A percentile compares a stretch with the other conserved stretches of the same genome.
These are phyloP conservation scores for Wasmannia auropunctata DNA, from an alignment of 1,140 invertebrate species.

Conservation along the genomic window DNA sequence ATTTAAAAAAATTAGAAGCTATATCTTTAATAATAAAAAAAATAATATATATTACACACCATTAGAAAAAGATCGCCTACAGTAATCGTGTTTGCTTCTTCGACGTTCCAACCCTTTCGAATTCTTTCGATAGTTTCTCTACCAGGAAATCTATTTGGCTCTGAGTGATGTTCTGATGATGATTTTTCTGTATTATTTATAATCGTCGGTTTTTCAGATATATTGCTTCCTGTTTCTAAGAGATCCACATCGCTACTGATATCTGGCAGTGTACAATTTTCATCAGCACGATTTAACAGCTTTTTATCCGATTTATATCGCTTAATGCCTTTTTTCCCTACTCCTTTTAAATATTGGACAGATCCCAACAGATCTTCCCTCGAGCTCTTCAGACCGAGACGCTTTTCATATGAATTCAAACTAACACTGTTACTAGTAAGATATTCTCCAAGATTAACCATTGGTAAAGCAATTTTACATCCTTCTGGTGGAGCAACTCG, in stretches of 20 bases:
- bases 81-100: slow-evolving; percentile 91
- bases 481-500: slow-evolving; percentile 86
- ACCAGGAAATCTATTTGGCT: slow-evolving; percentile 82
- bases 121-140: slow-evolving; percentile 87
- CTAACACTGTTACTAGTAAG: slow-evolving; percentile 91
- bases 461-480: slow-evolving; percentile 88
- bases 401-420: slow-evolving; percentile 90
- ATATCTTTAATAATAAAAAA: neutral
- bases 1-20: slow-evolving; percentile 57
- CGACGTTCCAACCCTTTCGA: slow-evolving; percentile 91
- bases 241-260: slow-evolving; percentile 82
- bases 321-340: slow-evolving; percentile 83
- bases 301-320: slow-evolving; percentile 81
- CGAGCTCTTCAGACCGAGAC: slow-evolving; percentile 86
- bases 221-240: slow-evolving; percentile 74
- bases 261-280: slow-evolving; percentile 73
- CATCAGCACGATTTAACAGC: slow-evolving; percentile 69
- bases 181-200: slow-evolving; percentile 74
- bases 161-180: slow-evolving; percentile 54
- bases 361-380: slow-evolving; percentile 81
- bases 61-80: slow-evolving; percentile 96
- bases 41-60: slow-evolving; percentile 84
- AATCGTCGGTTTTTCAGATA: slow-evolving; percentile 70
- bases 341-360: slow-evolving; percentile 81
- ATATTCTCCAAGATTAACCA: slow-evolving; percentile 90